phyloP scores from a whole-genome alignment of 2,888 invertebrate species.

The Lasioglossum lativentre region DNA sequence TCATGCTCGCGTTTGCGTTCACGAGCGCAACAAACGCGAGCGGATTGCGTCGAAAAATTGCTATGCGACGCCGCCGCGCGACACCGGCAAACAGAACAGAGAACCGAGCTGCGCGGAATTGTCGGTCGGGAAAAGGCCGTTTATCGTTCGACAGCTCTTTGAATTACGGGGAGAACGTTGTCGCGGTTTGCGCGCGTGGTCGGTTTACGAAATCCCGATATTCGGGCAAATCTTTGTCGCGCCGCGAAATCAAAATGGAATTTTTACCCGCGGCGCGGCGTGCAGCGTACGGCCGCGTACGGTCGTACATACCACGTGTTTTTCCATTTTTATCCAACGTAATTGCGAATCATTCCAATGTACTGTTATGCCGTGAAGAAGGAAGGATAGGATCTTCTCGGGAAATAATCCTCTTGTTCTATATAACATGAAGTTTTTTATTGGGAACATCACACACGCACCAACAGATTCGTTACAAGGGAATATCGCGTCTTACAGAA shows the following conservation, averaged over 20 bases:
- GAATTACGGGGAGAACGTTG: constrained; percentile 49
- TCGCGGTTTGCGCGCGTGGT: constrained; percentile 28
- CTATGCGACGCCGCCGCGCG: constrained; percentile 18
- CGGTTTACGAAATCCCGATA: constrained; percentile 56
- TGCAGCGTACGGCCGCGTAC: background rate
- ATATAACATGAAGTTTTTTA: too few relatives aligned
- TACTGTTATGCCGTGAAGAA: too few relatives aligned
- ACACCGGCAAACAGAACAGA: background rate
- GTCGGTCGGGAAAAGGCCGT: constrained; percentile 42
- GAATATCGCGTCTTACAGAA: too few relatives aligned
- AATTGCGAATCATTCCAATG: too few relatives aligned
- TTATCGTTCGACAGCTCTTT: constrained; percentile 61
- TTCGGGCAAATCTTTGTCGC: constrained; percentile 8
- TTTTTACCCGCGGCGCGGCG: constrained; percentile 36
- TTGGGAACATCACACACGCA: too few relatives aligned
- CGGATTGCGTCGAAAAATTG: constrained; percentile 25
- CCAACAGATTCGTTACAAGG: too few relatives aligned
- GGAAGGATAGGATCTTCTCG: too few relatives aligned
- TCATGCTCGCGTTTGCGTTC: too few relatives aligned
- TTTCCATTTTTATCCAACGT: background rate
- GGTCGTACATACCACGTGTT: background rate
- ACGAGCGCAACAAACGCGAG: background rate
- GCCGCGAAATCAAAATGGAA: constrained; percentile 57
- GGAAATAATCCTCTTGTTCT: too few relatives aligned
- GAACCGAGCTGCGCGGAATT: constrained; percentile 7